These are phyloP conservation scores for Aproaerema taeniolella DNA, from an alignment of 2,888 invertebrate genomes.

Conservation along the genomic window DNA sequence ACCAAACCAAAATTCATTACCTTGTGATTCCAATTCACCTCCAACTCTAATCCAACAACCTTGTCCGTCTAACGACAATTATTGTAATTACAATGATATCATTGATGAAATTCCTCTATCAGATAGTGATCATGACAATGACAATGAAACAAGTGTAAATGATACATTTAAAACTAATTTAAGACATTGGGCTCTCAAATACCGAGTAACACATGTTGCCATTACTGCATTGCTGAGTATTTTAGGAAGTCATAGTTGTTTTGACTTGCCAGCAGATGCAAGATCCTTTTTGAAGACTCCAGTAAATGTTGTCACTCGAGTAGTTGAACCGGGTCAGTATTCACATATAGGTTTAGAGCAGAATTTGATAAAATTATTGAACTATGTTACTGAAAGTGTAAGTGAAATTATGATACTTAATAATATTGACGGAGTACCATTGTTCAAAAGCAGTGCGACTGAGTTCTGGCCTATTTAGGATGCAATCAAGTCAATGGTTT, in stretches of 20 bases:
- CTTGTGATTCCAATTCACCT: neutral
- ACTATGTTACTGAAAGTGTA: slow-evolving; percentile 7
- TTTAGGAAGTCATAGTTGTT: slow-evolving; percentile 5
- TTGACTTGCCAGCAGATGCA: slow-evolving; percentile 5
- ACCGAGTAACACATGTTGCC: slow-evolving; percentile 14
- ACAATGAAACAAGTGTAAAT: neutral
- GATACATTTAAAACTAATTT: slow-evolving; percentile 1
- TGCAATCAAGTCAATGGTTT: too few species aligned
- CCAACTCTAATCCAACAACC: neutral
- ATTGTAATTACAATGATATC: neutral
- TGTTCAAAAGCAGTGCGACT: too few species aligned
- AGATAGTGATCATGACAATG: neutral
- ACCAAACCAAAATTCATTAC: neutral
- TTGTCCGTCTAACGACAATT: neutral
- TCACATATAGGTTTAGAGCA: neutral
- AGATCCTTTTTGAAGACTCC: slow-evolving; percentile 6
- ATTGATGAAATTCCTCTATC: neutral
- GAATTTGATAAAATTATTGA: slow-evolving; percentile 1
- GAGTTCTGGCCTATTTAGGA: too few species aligned
- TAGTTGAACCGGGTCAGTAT: slow-evolving; percentile 6
- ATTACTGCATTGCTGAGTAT: slow-evolving; percentile 5
- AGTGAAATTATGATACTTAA: too few species aligned
- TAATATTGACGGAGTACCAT: too few species aligned
- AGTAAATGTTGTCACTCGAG: slow-evolving; percentile 5
- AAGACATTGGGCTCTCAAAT: slow-evolving; percentile 14